Evolutionary conservation across 2,797 vertebrate genomes (phyloP).

Genomic region (Cryptoprocta ferox): DNA sequence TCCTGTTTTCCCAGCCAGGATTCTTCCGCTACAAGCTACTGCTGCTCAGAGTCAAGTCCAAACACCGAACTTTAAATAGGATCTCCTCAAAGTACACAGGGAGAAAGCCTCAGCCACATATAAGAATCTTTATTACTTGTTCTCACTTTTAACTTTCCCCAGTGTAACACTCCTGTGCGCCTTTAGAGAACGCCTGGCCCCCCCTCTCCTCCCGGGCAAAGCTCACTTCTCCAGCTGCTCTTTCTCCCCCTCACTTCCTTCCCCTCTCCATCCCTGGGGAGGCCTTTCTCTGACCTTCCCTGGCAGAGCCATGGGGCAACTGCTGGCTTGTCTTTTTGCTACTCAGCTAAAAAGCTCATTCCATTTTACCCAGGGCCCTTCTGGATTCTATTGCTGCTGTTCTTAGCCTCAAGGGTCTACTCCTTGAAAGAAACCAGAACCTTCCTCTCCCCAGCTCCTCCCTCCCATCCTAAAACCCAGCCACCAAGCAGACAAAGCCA

Average conservation of each 20-base stretch:
- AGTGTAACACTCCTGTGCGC: background rate
- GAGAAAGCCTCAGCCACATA: background rate
- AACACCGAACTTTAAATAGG: background rate
- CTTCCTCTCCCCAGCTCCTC: background rate
- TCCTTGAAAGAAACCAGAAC: background rate
- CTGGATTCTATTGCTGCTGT: background rate
- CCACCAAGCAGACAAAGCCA: background rate
- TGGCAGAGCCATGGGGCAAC: background rate
- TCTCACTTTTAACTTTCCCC: background rate
- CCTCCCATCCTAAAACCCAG: background rate
- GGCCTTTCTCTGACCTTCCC: slow-evolving; percentile 56
- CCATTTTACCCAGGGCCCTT: background rate
- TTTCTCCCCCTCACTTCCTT: background rate
- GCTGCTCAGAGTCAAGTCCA: background rate
- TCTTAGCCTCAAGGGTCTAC: slow-evolving; percentile 32
- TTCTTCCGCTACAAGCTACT: background rate
- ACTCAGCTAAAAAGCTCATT: slow-evolving; percentile 28
- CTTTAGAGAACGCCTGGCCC: background rate
- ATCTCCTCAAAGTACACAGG: background rate
- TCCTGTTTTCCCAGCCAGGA: background rate
- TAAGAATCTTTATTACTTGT: background rate
- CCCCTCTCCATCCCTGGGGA: background rate
- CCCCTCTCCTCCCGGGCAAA: background rate
- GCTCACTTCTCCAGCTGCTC: background rate
- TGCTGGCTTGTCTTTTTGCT: slow-evolving; percentile 42